A percentile compares a stretch with the other conserved stretches of the same genome.
phyloP scores from a whole-genome alignment of 2,113 vertebrate genomes.

The Sylvia atricapilla region DNA sequence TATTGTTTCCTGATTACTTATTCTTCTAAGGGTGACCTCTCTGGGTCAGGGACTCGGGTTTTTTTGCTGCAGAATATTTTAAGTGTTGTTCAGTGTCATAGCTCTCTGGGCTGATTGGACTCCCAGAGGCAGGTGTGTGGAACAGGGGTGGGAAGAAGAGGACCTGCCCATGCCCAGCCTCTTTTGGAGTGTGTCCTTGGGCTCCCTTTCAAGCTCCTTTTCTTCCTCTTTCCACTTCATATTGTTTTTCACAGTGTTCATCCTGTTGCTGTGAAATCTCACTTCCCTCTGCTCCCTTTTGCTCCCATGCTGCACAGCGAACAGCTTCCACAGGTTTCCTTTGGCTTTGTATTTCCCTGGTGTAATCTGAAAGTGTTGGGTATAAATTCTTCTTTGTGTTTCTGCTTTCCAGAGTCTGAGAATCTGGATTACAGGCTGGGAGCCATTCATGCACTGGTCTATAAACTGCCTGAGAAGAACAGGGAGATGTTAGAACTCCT shows the following conservation, averaged over 20 bases:
- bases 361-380: not conserved
- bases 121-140: not conserved
- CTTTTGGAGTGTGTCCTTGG: not conserved
- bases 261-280: not conserved
- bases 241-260: not conserved
- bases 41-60: not conserved
- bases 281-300: not conserved
- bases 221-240: not conserved
- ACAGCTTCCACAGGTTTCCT: not conserved
- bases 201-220: not conserved
- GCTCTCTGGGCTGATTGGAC: not conserved
- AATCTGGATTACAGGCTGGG: constrained; percentile 90
- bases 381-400: not conserved
- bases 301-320: not conserved
- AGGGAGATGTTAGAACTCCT: constrained; percentile 91
- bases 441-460: constrained; percentile 90
- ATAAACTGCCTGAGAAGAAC: constrained; percentile 93
- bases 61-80: not conserved
- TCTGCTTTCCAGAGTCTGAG: constrained; percentile 83
- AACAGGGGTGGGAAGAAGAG: fast-evolving
- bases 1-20: constrained; percentile 24
- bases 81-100: not conserved
- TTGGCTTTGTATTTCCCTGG: not conserved
- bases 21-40: not conserved
- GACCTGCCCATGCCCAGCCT: not conserved